Base-by-base conservation (phyloP, 2,888 invertebrate genomes). In the Leptogaster cylindrica region DNA sequence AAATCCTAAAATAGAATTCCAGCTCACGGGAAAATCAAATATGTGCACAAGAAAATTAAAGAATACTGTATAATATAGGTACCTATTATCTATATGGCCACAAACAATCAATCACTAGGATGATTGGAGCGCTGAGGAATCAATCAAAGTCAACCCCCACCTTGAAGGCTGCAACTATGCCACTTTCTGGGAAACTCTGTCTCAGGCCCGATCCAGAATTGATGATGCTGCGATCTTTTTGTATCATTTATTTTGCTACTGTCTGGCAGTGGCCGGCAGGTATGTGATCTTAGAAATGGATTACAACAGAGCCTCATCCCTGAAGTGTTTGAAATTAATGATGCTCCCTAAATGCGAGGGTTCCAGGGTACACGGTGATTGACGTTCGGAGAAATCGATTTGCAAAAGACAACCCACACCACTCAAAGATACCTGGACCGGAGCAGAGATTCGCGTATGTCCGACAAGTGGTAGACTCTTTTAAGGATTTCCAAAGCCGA, bases 171-270 rank as follows among this genome's bases (percentile, higher is more conserved):
- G 46, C 36, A 31, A 23, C 3, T 25, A 18, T 64, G 44, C 16
- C 28, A 44, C 61, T 18, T 61, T 61, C 61, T 44, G 27, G 44
- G 61, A 61, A 61, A 27, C 18, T 28, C 27, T 33, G 39, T 61
- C 39, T 41, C 61, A 39, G 61, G 10, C 8, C 20, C 7, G n/a
- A 12, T 36, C 20, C 39, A 48, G 33, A 65, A 65, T 68, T 68
- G 64, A 68, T 68, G 68, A 68, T 65, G 51, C 28, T 68, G 64
- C 65, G 48, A 68, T 68, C 58, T 33, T 68, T 68, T 41, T 68
- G 68, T 65, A 65, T 68, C 68, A 68, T 68, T 68, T 68, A 68
- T 65, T 68, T 65, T 48, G 68, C 68, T 68, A 68, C 68, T 64
- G 68, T 65, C 65, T 48, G 48, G 46, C 33, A 39, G 48, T 51